A percentile compares a stretch with the other conserved stretches of the same genome.
phyloP scores from a whole-genome alignment of 2,113 vertebrate genomes.

The Bothrops jararaca region DNA sequence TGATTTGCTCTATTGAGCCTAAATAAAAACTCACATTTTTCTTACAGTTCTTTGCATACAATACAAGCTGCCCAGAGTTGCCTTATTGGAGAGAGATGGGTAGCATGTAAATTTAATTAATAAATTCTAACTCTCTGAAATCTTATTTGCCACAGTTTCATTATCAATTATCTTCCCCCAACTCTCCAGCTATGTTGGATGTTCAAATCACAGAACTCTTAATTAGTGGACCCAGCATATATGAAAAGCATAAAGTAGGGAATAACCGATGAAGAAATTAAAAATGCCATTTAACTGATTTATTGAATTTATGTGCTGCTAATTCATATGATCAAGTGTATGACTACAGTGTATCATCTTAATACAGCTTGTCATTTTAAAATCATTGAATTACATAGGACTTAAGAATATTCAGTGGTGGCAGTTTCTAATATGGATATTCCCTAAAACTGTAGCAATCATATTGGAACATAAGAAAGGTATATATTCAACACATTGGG shows the following conservation, averaged over 20 bases:
- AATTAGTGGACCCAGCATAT: not conserved
- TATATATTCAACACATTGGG: not conserved
- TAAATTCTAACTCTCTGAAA: not conserved
- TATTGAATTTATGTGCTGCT: not conserved
- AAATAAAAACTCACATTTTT: not conserved
- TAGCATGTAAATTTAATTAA: too few relatives aligned
- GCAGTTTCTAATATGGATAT: too few relatives aligned
- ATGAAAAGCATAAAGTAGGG: not conserved
- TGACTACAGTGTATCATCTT: not conserved
- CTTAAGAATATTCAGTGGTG: not conserved
- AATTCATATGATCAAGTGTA: not conserved
- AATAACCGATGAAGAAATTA: not conserved
- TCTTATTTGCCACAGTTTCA: not conserved
- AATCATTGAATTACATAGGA: not conserved
- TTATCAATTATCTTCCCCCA: not conserved
- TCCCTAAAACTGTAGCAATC: not conserved
- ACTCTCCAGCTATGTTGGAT: not conserved
- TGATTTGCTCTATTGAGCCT: not conserved
- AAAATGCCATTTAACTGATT: not conserved
- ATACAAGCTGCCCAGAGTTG: too few relatives aligned
- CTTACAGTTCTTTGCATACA: not conserved
- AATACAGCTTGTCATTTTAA: not conserved
- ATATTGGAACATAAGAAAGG: not conserved
- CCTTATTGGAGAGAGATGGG: too few relatives aligned
- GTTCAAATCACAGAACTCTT: not conserved